These are phyloP conservation scores for Pogonomyrmex californicus DNA, from an alignment of 1,140 invertebrate genomes.

Conservation along the genomic window DNA sequence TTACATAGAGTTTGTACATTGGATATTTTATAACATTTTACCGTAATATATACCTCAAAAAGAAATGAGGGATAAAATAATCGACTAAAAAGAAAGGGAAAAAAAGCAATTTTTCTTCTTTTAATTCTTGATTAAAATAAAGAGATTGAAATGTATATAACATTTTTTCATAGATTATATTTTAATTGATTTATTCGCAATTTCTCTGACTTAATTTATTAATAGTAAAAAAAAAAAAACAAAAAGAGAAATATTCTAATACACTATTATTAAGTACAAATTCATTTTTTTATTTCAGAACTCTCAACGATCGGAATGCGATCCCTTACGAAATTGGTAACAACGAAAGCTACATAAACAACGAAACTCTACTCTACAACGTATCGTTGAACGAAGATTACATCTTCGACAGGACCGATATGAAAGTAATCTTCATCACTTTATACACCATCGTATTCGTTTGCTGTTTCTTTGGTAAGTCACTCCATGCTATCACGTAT, in stretches of 20 bases:
- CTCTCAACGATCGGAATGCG: constrained; percentile 37
- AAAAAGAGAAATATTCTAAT: neutral
- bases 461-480: constrained; percentile 91
- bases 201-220: neutral
- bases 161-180: neutral
- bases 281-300: constrained; percentile 66
- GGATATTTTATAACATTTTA: neutral
- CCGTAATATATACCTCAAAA: neutral
- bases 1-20: neutral
- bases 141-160: neutral
- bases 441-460: constrained; percentile 90
- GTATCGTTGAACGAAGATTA: constrained; percentile 86
- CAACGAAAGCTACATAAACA: constrained; percentile 64
- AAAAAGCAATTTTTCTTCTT: neutral
- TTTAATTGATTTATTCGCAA: neutral
- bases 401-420: constrained; percentile 89
- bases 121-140: neutral
- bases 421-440: constrained; percentile 89
- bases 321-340: constrained; percentile 58
- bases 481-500: neutral
- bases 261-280: neutral
- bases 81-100: neutral
- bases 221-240: no score
- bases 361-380: constrained; percentile 63
- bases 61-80: neutral